Conservation (phyloP, 2,888 invertebrate genomes). For the Pammene fasciana region DNA sequence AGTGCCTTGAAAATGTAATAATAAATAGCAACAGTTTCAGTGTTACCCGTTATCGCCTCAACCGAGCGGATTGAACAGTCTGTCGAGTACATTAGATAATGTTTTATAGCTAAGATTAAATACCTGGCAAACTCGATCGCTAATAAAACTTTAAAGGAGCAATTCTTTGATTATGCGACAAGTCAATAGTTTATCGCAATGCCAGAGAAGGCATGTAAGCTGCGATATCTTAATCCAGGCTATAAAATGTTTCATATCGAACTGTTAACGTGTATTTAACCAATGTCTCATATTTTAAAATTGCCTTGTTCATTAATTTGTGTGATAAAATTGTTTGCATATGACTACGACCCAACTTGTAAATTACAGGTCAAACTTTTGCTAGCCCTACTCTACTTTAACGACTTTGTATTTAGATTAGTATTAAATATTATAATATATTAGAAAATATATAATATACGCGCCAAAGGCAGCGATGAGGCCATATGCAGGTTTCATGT, state of each 20-base stretch:
- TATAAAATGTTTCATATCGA: background rate
- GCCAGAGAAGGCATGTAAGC: background rate
- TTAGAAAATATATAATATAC: background rate
- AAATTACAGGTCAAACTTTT: no score
- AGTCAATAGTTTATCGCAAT: no score
- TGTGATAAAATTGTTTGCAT: no score
- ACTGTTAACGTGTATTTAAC: background rate
- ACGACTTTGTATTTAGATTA: background rate
- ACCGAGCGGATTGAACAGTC: background rate
- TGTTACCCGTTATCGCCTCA: background rate
- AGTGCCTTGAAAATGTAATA: background rate
- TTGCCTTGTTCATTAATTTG: no score
- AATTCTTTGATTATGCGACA: background rate
- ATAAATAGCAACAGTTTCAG: background rate
- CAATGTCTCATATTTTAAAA: no score
- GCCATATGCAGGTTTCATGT: slow-evolving; percentile 19
- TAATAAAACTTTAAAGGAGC: background rate
- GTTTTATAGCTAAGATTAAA: slow-evolving; percentile 2
- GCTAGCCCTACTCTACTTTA: no score
- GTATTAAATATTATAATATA: background rate
- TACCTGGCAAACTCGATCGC: background rate
- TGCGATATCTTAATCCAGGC: slow-evolving; percentile 6
- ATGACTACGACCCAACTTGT: no score
- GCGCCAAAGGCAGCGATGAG: background rate
- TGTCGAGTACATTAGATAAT: background rate